Evolutionary conservation across 2,113 vertebrate species (phyloP), one percentile per base, ranked within the genome.

Genomic region (Daphoenositta chrysoptera): DNA sequence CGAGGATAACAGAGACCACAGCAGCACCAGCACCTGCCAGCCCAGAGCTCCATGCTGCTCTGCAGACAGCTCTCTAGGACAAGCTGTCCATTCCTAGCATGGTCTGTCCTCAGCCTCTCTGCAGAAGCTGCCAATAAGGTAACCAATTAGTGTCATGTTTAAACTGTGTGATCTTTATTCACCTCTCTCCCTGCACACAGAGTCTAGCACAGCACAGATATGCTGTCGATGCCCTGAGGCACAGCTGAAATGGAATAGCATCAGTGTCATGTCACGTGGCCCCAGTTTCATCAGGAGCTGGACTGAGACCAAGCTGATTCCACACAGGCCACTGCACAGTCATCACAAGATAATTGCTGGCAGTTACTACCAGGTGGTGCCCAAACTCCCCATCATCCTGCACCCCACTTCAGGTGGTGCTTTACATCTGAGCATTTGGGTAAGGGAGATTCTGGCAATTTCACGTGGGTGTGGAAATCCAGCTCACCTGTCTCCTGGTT

Each of bases 401-500:
- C 26, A 44, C 20, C 12, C 7, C 1, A 40, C 40, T 42, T 8
- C 21, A 78, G 56, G 54, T 45, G 50, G 13, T 42, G 47, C 22
- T 54, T 64, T n/a, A 44, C 15, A 83, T 4, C 57, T 9, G 16
- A 71, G n/a, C 82, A 37, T 42, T 58, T 45, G 2, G 13, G 4
- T 4, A 61, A 82, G 14, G 90, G 22, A 70, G 40, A 53, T 63
- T 83, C 6, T 77, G 44, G 54, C 39, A 60, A 35, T 21, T 6
- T 8, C 5, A 54, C 1, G 0, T 10, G 26, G 28, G 16, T 56
- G 73, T 86, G 40, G 40, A 56, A 65, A 66, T 3, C 8, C 44
- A 39, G 31, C 57, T 81, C 93, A 99, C 99, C 99, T 99, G 97
- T 99, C 99, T 51, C 99, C 99, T 1, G 99, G 98, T 94, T 99